Base-by-base conservation (phyloP, 2,113 vertebrate species). In the Semnornis frantzii region DNA sequence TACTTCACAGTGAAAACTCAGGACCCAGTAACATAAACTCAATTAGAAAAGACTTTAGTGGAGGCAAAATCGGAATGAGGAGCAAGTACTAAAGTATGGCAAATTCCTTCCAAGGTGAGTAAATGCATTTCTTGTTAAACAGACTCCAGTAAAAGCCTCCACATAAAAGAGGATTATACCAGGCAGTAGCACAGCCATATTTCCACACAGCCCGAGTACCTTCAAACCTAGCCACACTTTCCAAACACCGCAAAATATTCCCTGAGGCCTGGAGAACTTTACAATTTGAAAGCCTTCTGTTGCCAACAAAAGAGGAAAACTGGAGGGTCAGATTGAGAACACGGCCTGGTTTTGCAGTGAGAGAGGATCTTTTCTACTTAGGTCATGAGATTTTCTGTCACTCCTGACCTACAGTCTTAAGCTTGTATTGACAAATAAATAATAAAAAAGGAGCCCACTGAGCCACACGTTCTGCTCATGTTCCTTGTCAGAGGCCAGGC, bases 241-340 rank as follows among this genome's bases (percentile, higher is more conserved):
- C 96, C 94, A 94, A 91, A 82, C 48, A 83, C 98, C 97, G 96
- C 97, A 97, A 97, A 98, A 94, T 68, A 97, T 81, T 95, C 97
- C 98, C 95, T 96, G 37, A 0, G 97, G 97, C 97, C 92, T 2
- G 0, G 50, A 89, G 92, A 95, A 94, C 86, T 87, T 82, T 8
- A 90, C 96, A 97, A 98, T 98, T 98, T 97, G 82, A 91, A 94
- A 88, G 72, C 87, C 46, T 92, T 58, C 85, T 81, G 82, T 87
- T 93, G 95, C 96, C 97, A 97, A 81, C 4, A 11, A n/a, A 81
- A 89, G 79, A 90, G 82, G 85, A 89, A 87, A 86, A 90, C 19
- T 42, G 3, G 82, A 65, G 42, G 72, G 85, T 94, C 90, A 83
- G 55, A 65, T 2, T 6, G 14, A 68, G 77, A 82, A 50, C 24